Evolutionary conservation across 2,888 invertebrate species (phyloP), one percentile per base, ranked within the genome.

Genomic region (Orchesellides sinensis): DNA sequence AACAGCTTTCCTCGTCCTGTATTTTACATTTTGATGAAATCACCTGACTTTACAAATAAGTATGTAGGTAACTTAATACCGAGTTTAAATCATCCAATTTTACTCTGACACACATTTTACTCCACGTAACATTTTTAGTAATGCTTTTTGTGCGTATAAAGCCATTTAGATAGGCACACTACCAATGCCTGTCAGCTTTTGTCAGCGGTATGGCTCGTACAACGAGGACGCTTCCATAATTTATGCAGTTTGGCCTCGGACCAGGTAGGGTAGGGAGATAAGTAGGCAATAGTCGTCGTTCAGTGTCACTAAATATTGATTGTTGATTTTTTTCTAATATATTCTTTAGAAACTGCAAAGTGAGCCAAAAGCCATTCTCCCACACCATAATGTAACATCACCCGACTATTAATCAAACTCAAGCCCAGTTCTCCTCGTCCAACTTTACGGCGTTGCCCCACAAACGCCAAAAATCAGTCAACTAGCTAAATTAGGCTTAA

Each of bases 191-290:
- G n/a, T n/a, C n/a, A n/a, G n/a, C n/a, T n/a, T n/a, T n/a, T n/a
- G n/a, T n/a, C n/a, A n/a, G n/a, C n/a, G n/a, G n/a, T 32, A 10
- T 32, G 32, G 32, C 32, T 32, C 6, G 32, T 5, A 32, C 32
- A 32, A 32, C 32, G 5, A 10, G 32, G 10, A 32, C 5, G 10
- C 32, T 32, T 32, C 10, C 63, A 74, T 74, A 74, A 63, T 63
- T 74, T 32, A 73, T 73, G 61, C n/a, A n/a, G 29, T n/a, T 32
- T 74, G 52, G 63, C 61, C 73, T 73, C 73, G 73, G 47, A 74
- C 74, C 52, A 52, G 63, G 35, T 65, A 65, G 52, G 40, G 40
- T 40, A 14, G n/a, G 32, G 10, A 32, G 5, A 2, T 40, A 40
- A 14, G 40, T 40, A 2, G 40, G n/a, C n/a, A 40, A 40, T 40